Percentiles rank a stretch among this genome's conserved stretches.
Conservation (phyloP, 1,140 invertebrate species). For the Campodea augens region DNA sequence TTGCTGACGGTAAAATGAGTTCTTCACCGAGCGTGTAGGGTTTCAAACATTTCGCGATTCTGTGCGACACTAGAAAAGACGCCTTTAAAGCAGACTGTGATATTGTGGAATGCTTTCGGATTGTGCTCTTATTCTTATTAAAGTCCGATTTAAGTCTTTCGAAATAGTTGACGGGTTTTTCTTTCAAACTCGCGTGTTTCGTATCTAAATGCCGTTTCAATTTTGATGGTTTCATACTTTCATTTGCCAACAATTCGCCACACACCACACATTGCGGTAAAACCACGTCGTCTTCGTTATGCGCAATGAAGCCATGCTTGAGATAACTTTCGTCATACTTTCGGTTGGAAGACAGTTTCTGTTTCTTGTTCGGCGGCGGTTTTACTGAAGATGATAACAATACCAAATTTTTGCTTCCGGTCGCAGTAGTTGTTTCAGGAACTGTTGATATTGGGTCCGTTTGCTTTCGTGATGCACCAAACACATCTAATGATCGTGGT, state of each 20-base stretch:
- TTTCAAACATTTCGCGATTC: conserved; percentile 8
- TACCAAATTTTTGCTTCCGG: not conserved
- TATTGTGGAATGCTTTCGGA: conserved; percentile 11
- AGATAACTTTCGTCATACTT: conserved; percentile 3
- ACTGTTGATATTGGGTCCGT: not conserved
- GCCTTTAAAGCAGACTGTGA: conserved; percentile 5
- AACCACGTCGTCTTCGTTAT: conserved; percentile 3
- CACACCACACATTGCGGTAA: conserved; percentile 7
- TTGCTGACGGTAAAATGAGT: conserved; percentile 10
- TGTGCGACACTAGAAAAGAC: not conserved
- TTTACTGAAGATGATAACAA: not conserved
- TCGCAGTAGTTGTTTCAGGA: not conserved
- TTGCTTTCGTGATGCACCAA: not conserved
- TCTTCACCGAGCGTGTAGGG: conserved; percentile 15
- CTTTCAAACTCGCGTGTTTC: conserved; percentile 9
- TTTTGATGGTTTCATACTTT: conserved; percentile 15
- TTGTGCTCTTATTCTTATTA: conserved; percentile 11
- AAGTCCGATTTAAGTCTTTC: conserved; percentile 11
- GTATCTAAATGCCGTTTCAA: conserved; percentile 13
- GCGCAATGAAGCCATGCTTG: conserved; percentile 9
- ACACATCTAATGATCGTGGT: not conserved
- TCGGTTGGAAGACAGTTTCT: not conserved
- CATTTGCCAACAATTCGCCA: conserved; percentile 10
- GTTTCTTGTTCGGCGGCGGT: not conserved
- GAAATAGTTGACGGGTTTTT: conserved; percentile 10